Evolutionary conservation across 2,113 vertebrate species (phyloP), one percentile per base, ranked within the genome.

Genomic region (Toxotes chatareus): DNA sequence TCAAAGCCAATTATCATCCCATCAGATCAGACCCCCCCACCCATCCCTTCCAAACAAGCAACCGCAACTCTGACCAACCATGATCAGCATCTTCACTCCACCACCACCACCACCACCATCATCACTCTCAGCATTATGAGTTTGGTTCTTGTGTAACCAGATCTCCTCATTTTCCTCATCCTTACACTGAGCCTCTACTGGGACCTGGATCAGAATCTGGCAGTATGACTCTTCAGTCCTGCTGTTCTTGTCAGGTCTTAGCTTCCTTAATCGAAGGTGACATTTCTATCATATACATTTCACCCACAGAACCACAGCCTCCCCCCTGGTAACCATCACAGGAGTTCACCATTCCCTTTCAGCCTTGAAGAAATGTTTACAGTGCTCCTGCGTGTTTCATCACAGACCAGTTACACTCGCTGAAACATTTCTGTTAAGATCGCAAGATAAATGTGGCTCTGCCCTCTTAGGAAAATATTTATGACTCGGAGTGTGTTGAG

Each of bases 401-500:
- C 71, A 57, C 62, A 47, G 74, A 71, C 31, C 44, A 69, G 32
- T 63, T 44, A 49, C 34, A 62, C 75, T 66, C 7, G 1, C 76
- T 56, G 49, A 75, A 79, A 44, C 47, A 23, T 83, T 66, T 83
- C 51, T 79, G 42, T 66, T 23, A 34, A 56, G 60, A 76, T 59
- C 36, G 55, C 44, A 53, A 82, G 77, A 80, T 73, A 79, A 87
- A 61, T 78, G 81, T 56, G 74, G 21, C 73, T 88, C 53, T 76
- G 10, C 74, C 86, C 79, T 67, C 82, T 56, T 76, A 49, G 64
- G 84, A 89, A 90, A 91, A 88, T 89, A 93, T 91, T 93, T 88
- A 82, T 71, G 65, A 75, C 80, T 71, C 16, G 4, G 23, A 60
- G 49, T 46, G 56, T 64, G 72, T 59, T 31, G 46, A 78, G 14